phyloP scores from a whole-genome alignment of 1,140 invertebrate species.

The Drosophila guanche region DNA sequence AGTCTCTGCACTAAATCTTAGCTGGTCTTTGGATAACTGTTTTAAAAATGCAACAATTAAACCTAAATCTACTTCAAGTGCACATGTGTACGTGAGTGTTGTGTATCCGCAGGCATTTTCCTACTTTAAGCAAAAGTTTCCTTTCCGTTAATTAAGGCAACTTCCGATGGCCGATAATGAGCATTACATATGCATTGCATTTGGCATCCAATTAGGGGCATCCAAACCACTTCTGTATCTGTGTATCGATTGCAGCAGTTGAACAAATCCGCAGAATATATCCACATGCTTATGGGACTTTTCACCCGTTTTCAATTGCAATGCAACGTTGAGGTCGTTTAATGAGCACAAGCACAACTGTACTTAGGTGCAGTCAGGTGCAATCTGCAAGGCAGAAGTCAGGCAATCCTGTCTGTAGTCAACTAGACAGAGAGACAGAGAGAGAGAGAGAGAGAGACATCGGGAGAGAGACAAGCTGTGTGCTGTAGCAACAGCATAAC shows the following conservation, averaged over 20 bases:
- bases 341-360: conserved; percentile 11
- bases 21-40: too few species aligned
- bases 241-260: not conserved
- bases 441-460: not conserved
- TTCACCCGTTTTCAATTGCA: not conserved
- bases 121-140: conserved; percentile 1
- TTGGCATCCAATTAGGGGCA: too few species aligned
- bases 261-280: too few species aligned
- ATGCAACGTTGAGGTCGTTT: not conserved
- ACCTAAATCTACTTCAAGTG: too few species aligned
- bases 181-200: conserved; percentile 6
- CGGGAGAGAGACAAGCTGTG: not conserved
- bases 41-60: too few species aligned
- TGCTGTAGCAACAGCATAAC: conserved; percentile 21
- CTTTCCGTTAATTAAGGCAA: conserved; percentile 3
- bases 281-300: not conserved
- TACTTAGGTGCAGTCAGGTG: not conserved
- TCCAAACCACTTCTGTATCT: too few species aligned
- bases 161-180: not conserved
- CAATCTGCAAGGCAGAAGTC: too few species aligned
- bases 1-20: too few species aligned
- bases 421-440: not conserved
- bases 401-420: too few species aligned
- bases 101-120: too few species aligned
- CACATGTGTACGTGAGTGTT: too few species aligned